Percentiles rank a stretch among this genome's conserved stretches.
phyloP scores from a whole-genome alignment of 2,888 invertebrate species.

The Rutpela maculata region DNA sequence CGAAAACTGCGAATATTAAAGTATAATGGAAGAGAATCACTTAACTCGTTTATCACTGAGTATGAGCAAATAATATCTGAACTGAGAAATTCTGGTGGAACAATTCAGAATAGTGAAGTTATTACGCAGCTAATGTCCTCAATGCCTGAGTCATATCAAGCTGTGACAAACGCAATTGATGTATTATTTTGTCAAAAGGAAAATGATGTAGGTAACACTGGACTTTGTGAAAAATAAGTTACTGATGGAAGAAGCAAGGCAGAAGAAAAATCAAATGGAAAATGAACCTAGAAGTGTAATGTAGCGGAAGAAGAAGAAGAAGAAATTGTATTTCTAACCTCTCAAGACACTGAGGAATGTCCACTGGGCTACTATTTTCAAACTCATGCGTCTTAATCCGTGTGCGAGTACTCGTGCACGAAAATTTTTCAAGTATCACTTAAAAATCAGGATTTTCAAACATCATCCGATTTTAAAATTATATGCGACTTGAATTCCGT shows the following conservation, averaged over 20 bases:
- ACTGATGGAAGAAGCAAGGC: conserved; percentile 37
- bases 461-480: too few species aligned
- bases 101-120: conserved; percentile 38
- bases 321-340: too few species aligned
- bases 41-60: conserved; percentile 37
- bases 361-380: too few species aligned
- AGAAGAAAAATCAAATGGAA: conserved; percentile 4
- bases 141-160: conserved; percentile 42
- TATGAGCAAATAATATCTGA: conserved; percentile 45
- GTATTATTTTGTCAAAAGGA: conserved; percentile 31
- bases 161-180: conserved; percentile 42
- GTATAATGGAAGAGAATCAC: conserved; percentile 14
- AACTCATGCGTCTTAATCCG: too few species aligned
- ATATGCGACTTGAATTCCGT: too few species aligned
- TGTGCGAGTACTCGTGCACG: too few species aligned
- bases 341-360: too few species aligned
- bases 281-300: background rate
- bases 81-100: conserved; percentile 38
- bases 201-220: conserved; percentile 2
- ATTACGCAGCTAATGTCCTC: conserved; percentile 39
- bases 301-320: too few species aligned
- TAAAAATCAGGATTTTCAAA: too few species aligned
- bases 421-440: too few species aligned
- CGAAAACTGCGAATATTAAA: conserved; percentile 31
- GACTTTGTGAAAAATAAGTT: conserved; percentile 43